Conservation (phyloP, 2,797 vertebrate genomes). For the Yasuhikotakia modesta region DNA sequence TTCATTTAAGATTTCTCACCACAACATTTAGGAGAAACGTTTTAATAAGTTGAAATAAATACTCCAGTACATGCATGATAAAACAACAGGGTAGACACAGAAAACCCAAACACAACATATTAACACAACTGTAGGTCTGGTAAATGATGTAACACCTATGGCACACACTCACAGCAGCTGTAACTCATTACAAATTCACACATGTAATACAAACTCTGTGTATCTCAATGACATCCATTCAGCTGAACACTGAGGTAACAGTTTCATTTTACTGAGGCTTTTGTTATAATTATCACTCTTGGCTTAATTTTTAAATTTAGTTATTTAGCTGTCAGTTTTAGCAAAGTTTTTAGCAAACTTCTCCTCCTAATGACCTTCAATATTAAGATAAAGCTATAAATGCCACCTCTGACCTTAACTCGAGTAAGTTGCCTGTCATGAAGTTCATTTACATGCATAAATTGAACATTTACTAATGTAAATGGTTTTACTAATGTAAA, state of each 20-base stretch:
- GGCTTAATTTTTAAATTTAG: conserved; percentile 64
- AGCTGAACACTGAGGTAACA: conserved; percentile 94
- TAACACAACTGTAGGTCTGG: conserved; percentile 85
- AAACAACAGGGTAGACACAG: conserved; percentile 62
- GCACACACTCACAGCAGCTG: conserved; percentile 92
- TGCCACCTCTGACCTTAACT: conserved; percentile 52
- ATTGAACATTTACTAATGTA: conserved; percentile 60
- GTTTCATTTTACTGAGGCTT: conserved; percentile 67
- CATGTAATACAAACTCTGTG: conserved; percentile 77
- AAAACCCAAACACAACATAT: conserved; percentile 78
- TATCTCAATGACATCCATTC: conserved; percentile 70
- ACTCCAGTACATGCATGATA: conserved; percentile 97
- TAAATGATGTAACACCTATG: conserved; percentile 95
- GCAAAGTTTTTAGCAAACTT: conserved; percentile 54
- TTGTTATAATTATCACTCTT: conserved; percentile 35
- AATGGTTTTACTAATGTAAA: too few relatives aligned
- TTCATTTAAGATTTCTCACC: conserved; percentile 33
- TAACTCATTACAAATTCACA: conserved; percentile 84
- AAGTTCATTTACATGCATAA: conserved; percentile 54
- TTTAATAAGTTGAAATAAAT: conserved; percentile 99
- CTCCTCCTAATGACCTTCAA: conserved; percentile 77
- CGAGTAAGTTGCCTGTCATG: conserved; percentile 56
- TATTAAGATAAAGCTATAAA: conserved; percentile 72
- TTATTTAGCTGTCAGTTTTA: conserved; percentile 61
- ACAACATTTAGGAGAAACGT: conserved; percentile 81